Evolutionary conservation across 2,113 vertebrate genomes (phyloP), one percentile per base, ranked within the genome.

Genomic region (Diphyllodes magnificus): DNA sequence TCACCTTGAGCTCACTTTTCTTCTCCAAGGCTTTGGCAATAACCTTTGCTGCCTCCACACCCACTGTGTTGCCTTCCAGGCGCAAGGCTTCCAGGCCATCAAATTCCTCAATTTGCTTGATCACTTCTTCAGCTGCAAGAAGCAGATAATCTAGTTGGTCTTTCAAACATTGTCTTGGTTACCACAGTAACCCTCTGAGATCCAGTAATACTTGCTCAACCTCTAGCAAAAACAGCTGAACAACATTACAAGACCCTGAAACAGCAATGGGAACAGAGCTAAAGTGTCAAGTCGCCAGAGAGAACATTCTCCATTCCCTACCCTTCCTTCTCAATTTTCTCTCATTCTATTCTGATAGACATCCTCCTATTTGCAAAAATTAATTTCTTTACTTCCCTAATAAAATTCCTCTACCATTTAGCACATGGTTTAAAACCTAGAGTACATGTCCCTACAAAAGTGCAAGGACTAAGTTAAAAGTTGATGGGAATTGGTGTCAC

Each of bases 31-130:
- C 98, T 96, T 98, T 99, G 73, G 99, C 99, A 8, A 99, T 99
- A 95, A 99, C 98, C 88, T 97, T 98, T 51, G 99, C 99, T 3
- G 99, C 99, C 53, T 99, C 99, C 95, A 99, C 98, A 3, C 99
- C 99, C 14, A 99, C 91, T 0, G 99, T 99, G 98, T 99, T 99
- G 47, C 99, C 99, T 97, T 99, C 99, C 77, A 99, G 93, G 20
- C 99, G 97, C 92, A 99, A 97, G 12, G 99, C 98, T 95, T 99
- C 98, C 44, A 99, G 95, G 53, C 98, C 98, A 30, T 98, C 97
- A 82, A 99, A 99, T 24, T 98, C 98, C 92, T 98, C 97, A 35
- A 99, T 99, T 76, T 99, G 98, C 92, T 98, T 98, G 88, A 99
- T 99, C 27, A 99, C 99, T 24, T 98, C 98, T 93, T 98, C 98